These are phyloP conservation scores for Chelonia mydas DNA, from an alignment of 2,797 vertebrate species.

Conservation along the genomic window DNA sequence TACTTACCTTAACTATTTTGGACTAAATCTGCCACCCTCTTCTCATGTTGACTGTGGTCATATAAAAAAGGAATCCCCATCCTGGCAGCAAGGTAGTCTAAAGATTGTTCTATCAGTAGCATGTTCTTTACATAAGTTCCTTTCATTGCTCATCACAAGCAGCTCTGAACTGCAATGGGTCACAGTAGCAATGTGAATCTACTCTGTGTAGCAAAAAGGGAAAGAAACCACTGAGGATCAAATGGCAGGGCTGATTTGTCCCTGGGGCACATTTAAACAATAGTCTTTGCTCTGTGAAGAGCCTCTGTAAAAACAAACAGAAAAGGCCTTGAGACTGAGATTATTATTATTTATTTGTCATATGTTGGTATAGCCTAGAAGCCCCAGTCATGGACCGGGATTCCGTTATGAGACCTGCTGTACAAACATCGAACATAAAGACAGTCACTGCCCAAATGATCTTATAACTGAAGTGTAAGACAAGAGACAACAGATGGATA, in stretches of 20 bases:
- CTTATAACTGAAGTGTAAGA: background rate
- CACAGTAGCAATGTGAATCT: background rate
- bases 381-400: background rate
- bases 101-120: background rate
- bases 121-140: background rate
- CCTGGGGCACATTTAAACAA: background rate
- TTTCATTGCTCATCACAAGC: background rate
- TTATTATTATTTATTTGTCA: conserved; percentile 10
- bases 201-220: background rate
- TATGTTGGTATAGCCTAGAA: conserved; percentile 2
- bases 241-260: conserved; percentile 1
- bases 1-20: background rate
- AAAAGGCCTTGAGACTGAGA: background rate
- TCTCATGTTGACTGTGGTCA: background rate
- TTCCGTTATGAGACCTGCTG: background rate
- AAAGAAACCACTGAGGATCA: background rate
- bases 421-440: background rate
- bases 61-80: conserved; percentile 10
- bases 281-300: background rate
- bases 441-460: background rate
- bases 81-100: conserved; percentile 31
- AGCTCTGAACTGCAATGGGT: background rate
- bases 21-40: background rate
- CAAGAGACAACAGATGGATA: background rate
- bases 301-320: background rate